Percentiles rank a stretch among this genome's conserved stretches.
These are phyloP conservation scores for Panorpa germanica DNA, from an alignment of 2,888 invertebrate species.

Conservation along the genomic window DNA sequence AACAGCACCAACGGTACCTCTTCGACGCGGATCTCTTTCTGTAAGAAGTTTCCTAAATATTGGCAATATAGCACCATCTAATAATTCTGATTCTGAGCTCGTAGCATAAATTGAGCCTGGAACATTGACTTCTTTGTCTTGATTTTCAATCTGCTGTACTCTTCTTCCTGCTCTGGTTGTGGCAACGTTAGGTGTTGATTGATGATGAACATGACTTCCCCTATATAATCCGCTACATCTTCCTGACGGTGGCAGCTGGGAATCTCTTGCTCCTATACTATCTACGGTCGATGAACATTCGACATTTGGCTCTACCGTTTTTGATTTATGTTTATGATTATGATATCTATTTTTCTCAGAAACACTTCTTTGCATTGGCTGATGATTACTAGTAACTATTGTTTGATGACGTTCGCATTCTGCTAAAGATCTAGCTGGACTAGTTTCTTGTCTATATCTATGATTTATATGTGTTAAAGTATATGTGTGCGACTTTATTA, in stretches of 20 bases:
- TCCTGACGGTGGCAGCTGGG: constrained; percentile 20
- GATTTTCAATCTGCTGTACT: constrained; percentile 19
- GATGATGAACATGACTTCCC: too few relatives aligned
- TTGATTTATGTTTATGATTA: constrained; percentile 27
- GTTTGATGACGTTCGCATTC: too few relatives aligned
- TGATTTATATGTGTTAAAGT: too few relatives aligned
- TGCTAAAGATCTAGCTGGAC: too few relatives aligned
- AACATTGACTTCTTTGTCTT: too few relatives aligned
- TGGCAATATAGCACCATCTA: constrained; percentile 68
- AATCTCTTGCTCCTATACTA: constrained; percentile 25
- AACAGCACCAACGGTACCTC: constrained; percentile 22
- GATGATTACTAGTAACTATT: constrained; percentile 18
- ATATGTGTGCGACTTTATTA: too few relatives aligned
- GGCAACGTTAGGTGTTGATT: constrained; percentile 42
- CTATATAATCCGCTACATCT: too few relatives aligned
- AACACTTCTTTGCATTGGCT: constrained; percentile 41
- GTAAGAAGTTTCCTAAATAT: constrained; percentile 84
- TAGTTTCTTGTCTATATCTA: too few relatives aligned
- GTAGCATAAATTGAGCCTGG: constrained; percentile 47
- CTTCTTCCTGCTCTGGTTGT: constrained; percentile 17
- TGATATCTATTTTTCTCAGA: constrained; percentile 44
- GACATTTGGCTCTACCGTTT: constrained; percentile 29
- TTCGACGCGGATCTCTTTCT: constrained; percentile 53
- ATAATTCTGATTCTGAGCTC: constrained; percentile 65
- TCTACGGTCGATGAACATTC: constrained; percentile 32